phyloP scores from a whole-genome alignment of 2,113 vertebrate species.

The Grallaria varia region DNA sequence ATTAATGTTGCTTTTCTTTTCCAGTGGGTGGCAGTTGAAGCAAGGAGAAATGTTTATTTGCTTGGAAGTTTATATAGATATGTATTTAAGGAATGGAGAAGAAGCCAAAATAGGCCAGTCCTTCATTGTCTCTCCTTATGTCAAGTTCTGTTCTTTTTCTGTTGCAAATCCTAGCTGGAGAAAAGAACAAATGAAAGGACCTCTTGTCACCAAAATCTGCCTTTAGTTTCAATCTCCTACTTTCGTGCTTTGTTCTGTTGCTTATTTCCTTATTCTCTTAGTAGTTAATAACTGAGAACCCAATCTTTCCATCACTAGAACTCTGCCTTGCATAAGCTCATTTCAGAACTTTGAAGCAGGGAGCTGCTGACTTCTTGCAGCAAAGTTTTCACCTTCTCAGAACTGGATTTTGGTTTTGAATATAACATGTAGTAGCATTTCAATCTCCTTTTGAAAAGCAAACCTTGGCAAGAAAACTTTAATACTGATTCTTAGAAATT shows the following conservation, averaged over 20 bases:
- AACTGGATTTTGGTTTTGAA: not conserved
- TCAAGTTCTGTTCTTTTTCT: not conserved
- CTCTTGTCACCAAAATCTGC: not conserved
- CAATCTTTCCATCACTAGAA: not conserved
- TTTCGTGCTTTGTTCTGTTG: not conserved
- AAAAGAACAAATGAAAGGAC: not conserved
- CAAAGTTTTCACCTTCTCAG: not conserved
- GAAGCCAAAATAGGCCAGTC: not conserved
- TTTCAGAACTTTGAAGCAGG: not conserved
- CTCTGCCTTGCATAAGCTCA: not conserved
- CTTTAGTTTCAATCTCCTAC: not conserved
- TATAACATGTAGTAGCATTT: not conserved
- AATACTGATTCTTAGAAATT: not conserved
- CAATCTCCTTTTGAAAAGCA: not conserved
- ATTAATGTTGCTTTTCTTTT: constrained; percentile 57
- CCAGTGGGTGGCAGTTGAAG: constrained; percentile 64
- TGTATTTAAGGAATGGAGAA: not conserved
- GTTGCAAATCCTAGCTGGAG: not conserved
- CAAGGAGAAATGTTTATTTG: constrained; percentile 56
- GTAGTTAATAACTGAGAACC: not conserved
- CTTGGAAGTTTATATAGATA: not conserved
- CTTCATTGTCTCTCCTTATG: not conserved
- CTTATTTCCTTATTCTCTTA: not conserved
- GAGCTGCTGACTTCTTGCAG: not conserved
- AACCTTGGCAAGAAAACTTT: not conserved